Percentiles rank a stretch among this genome's conserved stretches.
These are phyloP conservation scores for Pygoscelis adeliae DNA, from an alignment of 2,113 vertebrate genomes.

Conservation along the genomic window DNA sequence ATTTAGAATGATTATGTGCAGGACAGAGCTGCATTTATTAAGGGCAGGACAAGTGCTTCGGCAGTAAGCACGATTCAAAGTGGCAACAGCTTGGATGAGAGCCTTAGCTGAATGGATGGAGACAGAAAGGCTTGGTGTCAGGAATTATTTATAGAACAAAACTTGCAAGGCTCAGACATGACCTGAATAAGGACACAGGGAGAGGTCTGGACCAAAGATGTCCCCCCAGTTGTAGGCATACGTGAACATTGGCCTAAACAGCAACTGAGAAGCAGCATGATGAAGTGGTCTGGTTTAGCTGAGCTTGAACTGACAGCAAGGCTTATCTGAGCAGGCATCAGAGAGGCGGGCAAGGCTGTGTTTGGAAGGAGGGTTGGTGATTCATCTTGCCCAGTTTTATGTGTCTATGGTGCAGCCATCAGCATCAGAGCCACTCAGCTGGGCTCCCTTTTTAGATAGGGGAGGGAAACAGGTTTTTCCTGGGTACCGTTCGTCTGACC, in stretches of 20 bases:
- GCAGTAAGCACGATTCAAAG: background rate
- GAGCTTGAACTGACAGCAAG: background rate
- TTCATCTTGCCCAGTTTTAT: background rate
- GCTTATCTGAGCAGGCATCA: background rate
- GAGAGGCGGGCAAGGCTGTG: background rate
- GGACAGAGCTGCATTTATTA: background rate
- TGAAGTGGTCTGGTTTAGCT: background rate
- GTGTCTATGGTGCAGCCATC: fast-evolving
- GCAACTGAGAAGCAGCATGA: background rate
- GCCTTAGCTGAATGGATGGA: background rate
- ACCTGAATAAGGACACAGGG: background rate
- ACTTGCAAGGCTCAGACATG: background rate
- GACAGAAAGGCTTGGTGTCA: background rate
- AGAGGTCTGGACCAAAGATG: background rate
- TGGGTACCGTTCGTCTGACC: background rate
- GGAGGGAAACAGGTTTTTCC: background rate
- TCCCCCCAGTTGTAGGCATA: background rate
- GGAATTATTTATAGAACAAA: background rate
- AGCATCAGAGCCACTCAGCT: background rate
- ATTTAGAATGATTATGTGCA: background rate
- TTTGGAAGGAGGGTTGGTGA: background rate
- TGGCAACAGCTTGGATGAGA: background rate
- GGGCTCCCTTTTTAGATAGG: background rate
- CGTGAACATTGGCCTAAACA: background rate
- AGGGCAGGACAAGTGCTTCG: background rate